Conservation (phyloP, 2,113 vertebrate species). For the Sebastes fasciatus region DNA sequence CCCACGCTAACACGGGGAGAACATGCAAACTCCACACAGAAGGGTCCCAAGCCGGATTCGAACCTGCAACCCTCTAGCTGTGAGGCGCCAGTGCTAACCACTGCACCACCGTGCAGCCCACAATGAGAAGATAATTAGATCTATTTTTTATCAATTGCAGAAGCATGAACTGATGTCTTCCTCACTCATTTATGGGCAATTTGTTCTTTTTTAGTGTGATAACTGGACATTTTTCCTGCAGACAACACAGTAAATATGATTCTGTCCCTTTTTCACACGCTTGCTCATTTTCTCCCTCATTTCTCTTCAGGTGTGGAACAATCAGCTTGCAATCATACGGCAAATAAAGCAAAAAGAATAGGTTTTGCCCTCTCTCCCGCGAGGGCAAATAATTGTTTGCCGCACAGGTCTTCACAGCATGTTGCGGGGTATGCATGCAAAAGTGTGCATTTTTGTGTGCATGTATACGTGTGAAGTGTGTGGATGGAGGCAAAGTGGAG, state of each 20-base stretch:
- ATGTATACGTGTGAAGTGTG: not conserved
- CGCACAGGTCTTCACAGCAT: slow-evolving; percentile 5
- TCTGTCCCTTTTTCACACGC: not conserved
- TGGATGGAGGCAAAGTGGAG: slow-evolving; percentile 27
- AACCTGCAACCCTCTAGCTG: too few species aligned
- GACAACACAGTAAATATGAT: not conserved
- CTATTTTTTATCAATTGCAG: not conserved
- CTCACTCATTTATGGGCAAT: not conserved
- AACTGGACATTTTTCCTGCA: not conserved
- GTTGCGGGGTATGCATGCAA: not conserved
- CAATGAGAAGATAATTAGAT: not conserved
- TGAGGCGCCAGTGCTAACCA: too few species aligned
- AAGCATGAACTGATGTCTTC: not conserved
- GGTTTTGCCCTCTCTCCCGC: not conserved
- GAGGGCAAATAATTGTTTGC: slow-evolving; percentile 23
- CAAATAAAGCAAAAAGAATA: slow-evolving; percentile 18
- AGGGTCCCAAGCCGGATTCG: too few species aligned
- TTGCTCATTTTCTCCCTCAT: slow-evolving; percentile 15
- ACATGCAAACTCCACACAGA: too few species aligned
- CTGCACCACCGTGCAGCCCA: too few species aligned
- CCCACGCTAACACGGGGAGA: too few species aligned
- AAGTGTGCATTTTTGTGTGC: slow-evolving; percentile 10
- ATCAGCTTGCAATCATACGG: slow-evolving; percentile 16
- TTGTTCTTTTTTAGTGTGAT: not conserved
- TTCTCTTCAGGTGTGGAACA: not conserved